phyloP scores from a whole-genome alignment of 1,140 invertebrate species.

The Zaprionus lachaisei region DNA sequence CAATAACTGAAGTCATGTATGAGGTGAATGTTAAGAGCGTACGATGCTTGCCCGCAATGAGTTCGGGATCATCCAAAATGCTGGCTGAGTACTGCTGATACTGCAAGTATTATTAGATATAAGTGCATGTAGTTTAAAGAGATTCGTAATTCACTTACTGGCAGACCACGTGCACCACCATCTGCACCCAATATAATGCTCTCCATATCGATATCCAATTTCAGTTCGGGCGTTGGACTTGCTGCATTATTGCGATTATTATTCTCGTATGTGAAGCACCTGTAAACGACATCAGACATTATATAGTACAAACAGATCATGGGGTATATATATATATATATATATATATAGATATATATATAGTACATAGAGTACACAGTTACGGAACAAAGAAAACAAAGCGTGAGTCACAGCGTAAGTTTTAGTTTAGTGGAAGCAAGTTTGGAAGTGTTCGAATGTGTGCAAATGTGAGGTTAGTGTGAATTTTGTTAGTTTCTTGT shows the following conservation, averaged over 20 bases:
- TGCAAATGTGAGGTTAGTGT: slow-evolving; percentile 51
- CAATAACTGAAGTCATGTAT: slow-evolving; percentile 98
- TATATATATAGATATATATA: neutral
- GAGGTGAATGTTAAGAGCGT: slow-evolving; percentile 97
- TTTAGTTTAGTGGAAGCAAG: slow-evolving; percentile 72
- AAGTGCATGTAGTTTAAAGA: neutral
- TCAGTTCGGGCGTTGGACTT: slow-evolving; percentile 79
- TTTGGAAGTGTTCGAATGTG: slow-evolving; percentile 55
- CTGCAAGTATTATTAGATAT: slow-evolving; percentile 17
- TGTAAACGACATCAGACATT: slow-evolving; percentile 31
- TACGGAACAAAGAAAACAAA: slow-evolving; percentile 25
- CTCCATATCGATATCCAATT: slow-evolving; percentile 81
- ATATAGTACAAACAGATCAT: slow-evolving; percentile 4
- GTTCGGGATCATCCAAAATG: slow-evolving; percentile 96
- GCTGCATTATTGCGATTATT: slow-evolving; percentile 85
- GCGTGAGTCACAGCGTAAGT: slow-evolving; percentile 59
- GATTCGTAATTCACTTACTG: slow-evolving; percentile 41
- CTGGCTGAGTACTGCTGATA: slow-evolving; percentile 92
- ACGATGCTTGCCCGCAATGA: slow-evolving; percentile 97
- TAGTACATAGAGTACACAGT: neutral
- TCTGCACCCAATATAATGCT: slow-evolving; percentile 65
- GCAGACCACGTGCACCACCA: slow-evolving; percentile 41
- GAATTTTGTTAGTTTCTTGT: slow-evolving; percentile 42
- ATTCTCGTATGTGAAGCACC: slow-evolving; percentile 92
- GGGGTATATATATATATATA: neutral